Evolutionary conservation across 1,140 invertebrate species (phyloP).

Genomic region (Pseudomyrmex pallidus): DNA sequence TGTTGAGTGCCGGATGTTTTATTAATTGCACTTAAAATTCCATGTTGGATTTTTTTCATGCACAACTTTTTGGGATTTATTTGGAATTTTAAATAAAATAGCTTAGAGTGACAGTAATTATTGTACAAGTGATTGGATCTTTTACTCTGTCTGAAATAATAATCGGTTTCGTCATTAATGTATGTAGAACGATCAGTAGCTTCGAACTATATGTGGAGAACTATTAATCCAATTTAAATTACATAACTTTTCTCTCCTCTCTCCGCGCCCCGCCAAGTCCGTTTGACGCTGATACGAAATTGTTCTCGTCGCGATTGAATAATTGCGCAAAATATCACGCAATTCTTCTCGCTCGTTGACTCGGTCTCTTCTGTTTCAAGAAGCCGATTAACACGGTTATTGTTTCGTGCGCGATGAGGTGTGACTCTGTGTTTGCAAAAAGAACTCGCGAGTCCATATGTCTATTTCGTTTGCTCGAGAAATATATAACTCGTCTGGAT

Average conservation of each 20-base stretch:
- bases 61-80: no score
- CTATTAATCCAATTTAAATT: background rate
- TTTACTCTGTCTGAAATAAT: no score
- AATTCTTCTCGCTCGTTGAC: background rate
- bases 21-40: no score
- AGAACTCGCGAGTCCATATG: background rate
- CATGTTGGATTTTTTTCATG: no score
- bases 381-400: conserved; percentile 2
- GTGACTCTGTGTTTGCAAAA: conserved; percentile 28
- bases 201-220: no score
- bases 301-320: background rate
- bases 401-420: background rate
- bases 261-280: no score
- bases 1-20: no score
- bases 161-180: background rate
- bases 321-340: background rate
- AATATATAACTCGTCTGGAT: conserved; percentile 34
- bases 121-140: no score
- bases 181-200: background rate
- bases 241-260: background rate
- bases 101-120: no score
- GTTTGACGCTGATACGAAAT: background rate
- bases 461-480: background rate
- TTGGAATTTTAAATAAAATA: no score
- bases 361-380: background rate